Evolutionary conservation across 2,888 invertebrate genomes (phyloP), one percentile per base, ranked within the genome.

Genomic region (Eudasyphora cyanicolor): DNA sequence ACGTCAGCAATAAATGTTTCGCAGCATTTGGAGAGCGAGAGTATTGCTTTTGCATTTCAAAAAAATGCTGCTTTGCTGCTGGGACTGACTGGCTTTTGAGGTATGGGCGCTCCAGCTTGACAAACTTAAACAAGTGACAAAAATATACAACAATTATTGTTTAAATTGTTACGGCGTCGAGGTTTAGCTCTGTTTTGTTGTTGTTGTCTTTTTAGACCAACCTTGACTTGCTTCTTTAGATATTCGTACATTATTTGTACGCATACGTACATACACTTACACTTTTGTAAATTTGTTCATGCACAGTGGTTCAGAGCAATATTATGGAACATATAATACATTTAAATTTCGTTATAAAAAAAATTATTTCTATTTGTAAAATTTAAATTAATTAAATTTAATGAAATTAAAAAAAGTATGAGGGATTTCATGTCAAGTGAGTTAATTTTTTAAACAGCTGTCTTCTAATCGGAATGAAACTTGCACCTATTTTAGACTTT

Each of bases 201-300:
- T 29, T 38, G 71, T 54, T 42, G 62, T 70, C 51, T 69, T 57
- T 57, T 73, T 29, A 75, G 74, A 45, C 71, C 79, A 81, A 79
- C 81, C 81, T 84, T 84, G 84, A 27, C 67, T 76, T 77, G 29
- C 35, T 79, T 57, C 57, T 57, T 54, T 19, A 45, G 32, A 62
- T 17, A 73, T 14, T n/a, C n/a, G n/a, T 27, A 74, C 0, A 69
- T 14, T n/a, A 49, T 27, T 3, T 3, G 1, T 2, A 64, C 1
- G 17, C 17, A 74, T 24, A 42, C 24, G 6, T 21, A 12, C 29
- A 29, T 32, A 57, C 10, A 14, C 19, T 27, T 17, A 45, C 54
- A 38, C 7, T 17, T n/a, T 45, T 32, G 32, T 32, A 32, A 32
- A 32, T 32, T 6, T 32, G 32, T 32, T 6, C 32, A 32, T 32